Evolutionary conservation across 1,140 invertebrate genomes (phyloP).

Genomic region (Pseudomyrmex gracilis): DNA sequence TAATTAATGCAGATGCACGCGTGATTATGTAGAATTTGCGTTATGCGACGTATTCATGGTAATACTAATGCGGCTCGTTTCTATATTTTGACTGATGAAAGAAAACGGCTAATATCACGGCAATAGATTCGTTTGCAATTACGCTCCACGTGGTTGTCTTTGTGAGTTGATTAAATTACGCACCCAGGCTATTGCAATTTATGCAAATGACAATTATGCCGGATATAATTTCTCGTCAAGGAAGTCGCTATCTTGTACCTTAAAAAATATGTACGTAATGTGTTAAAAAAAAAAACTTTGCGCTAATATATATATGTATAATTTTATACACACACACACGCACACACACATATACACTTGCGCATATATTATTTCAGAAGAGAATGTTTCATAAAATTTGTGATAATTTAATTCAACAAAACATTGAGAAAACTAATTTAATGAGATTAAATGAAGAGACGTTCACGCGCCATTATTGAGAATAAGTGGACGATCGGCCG

Average conservation of each 20-base stretch:
- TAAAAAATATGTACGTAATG: no score
- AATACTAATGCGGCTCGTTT: constrained; percentile 61
- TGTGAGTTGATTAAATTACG: constrained; percentile 33
- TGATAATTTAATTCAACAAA: background rate
- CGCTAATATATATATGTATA: background rate
- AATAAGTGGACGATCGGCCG: constrained; percentile 20
- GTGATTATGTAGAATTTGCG: constrained; percentile 70
- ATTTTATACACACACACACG: background rate
- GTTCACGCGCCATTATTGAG: background rate
- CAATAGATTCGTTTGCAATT: constrained; percentile 42
- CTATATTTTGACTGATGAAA: constrained; percentile 57
- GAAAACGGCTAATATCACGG: constrained; percentile 55
- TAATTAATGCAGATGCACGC: constrained; percentile 72
- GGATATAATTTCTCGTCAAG: no score
- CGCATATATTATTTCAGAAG: background rate
- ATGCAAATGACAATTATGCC: background rate
- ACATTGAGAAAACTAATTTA: background rate
- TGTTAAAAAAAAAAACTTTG: no score
- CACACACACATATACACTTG: no score
- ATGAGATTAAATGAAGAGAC: constrained; percentile 8
- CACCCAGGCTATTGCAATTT: constrained; percentile 39
- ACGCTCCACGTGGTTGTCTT: constrained; percentile 25
- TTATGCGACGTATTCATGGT: constrained; percentile 59
- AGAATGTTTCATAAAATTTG: background rate
- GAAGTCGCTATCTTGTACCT: no score